These are phyloP conservation scores for Chauna torquata DNA, from an alignment of 2,113 vertebrate species.

Conservation along the genomic window DNA sequence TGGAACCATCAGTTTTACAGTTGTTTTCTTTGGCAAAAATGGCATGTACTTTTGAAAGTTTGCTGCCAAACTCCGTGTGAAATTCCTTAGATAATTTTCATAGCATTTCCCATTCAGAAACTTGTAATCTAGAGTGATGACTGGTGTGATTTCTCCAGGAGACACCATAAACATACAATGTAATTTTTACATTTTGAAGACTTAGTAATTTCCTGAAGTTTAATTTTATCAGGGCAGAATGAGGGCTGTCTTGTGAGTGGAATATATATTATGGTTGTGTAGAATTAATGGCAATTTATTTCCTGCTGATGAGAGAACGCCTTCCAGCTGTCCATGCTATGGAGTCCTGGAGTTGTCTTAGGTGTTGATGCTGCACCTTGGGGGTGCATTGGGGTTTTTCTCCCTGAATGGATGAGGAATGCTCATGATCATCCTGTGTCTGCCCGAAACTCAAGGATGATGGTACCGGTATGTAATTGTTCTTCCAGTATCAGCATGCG, in stretches of 20 bases:
- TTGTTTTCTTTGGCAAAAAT: slow-evolving; percentile 29
- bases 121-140: not conserved
- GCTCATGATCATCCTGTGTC: not conserved
- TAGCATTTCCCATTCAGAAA: slow-evolving; percentile 6
- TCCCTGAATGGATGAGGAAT: not conserved
- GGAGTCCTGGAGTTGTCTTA: not conserved
- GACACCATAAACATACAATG: not conserved
- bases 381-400: not conserved
- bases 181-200: slow-evolving; percentile 15
- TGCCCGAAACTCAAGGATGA: not conserved
- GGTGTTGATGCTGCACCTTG: fast-evolving
- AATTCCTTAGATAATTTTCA: slow-evolving; percentile 15
- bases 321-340: not conserved
- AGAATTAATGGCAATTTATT: not conserved
- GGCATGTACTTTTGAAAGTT: not conserved
- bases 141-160: not conserved
- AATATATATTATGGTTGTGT: not conserved
- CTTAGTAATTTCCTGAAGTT: not conserved
- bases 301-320: not conserved
- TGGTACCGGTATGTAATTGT: not conserved
- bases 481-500: not conserved
- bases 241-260: not conserved
- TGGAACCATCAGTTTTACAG: not conserved
- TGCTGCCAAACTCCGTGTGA: not conserved
- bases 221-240: not conserved